Evolutionary conservation across 2,888 invertebrate species (phyloP), one percentile per base, ranked within the genome.

Genomic region (Sympetrum striolatum): DNA sequence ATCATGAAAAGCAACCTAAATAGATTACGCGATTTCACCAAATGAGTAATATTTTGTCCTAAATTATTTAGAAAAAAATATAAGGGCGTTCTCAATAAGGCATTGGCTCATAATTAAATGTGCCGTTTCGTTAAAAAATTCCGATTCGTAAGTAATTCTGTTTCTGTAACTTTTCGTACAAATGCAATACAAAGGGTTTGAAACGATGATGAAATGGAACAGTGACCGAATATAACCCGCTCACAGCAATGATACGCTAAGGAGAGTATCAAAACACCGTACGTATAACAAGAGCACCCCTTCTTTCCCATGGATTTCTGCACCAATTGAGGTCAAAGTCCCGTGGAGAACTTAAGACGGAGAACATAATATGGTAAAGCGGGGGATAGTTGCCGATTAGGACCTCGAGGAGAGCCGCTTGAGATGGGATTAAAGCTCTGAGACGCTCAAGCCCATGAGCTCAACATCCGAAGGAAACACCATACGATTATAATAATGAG

Each of bases 241-340:
- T 60, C 60, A 35, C 22, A 35, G 86, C 86, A 86, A 86, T 86
- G 86, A 86, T 60, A 60, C 86, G 37, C 86, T 31, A 37, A 37
- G 22, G 64, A 37, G 82, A n/a, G 64, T 86, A 86, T 86, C 86
- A 86, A 86, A 60, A 86, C 86, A 86, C 86, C 37, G 86, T 58
- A 60, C 86, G 37, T 60, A 86, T 86, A 60, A 86, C 86, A 48
- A 86, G 64, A 86, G 86, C 60, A 35, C 48, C 53, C 44, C 60
- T 60, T 86, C 86, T 86, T 86, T 86, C 86, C n/a, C 86, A 86
- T 86, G 86, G 86, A 86, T 86, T 37, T 86, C n/a, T 86, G 60
- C 58, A 86, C 60, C 60, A 64, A 86, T 86, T 60, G 86, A 86
- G 86, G 86, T 86, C 86, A 86, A 86, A 86, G 86, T 12, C 58